A percentile compares a stretch with the other conserved stretches of the same genome.
These are phyloP conservation scores for Drosophila albomicans DNA, from an alignment of 1,140 invertebrate species.

Conservation along the genomic window DNA sequence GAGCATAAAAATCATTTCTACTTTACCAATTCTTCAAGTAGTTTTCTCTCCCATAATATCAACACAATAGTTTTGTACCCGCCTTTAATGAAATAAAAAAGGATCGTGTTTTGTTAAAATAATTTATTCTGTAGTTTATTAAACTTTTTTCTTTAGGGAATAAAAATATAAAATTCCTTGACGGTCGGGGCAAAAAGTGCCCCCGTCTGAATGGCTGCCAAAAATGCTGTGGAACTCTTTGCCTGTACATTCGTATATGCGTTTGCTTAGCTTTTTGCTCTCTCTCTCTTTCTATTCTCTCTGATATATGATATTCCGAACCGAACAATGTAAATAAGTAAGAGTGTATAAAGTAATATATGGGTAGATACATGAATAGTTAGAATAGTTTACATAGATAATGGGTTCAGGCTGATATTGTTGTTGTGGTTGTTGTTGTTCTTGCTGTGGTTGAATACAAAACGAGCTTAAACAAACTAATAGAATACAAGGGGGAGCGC, in stretches of 20 bases:
- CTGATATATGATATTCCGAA: conserved; percentile 30
- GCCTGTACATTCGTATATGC: conserved; percentile 71
- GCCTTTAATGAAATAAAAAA: background rate
- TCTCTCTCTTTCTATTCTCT: conserved; percentile 1
- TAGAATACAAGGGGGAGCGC: conserved; percentile 50
- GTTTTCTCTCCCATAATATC: no score
- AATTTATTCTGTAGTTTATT: conserved; percentile 80
- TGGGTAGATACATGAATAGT: conserved; percentile 12
- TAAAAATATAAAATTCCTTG: conserved; percentile 85
- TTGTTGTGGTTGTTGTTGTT: no score
- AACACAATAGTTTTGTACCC: no score
- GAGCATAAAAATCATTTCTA: no score
- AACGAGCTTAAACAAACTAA: conserved; percentile 50
- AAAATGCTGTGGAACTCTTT: conserved; percentile 76
- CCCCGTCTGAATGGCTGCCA: conserved; percentile 81
- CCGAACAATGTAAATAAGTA: conserved; percentile 26
- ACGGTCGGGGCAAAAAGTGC: conserved; percentile 73
- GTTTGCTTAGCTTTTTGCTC: conserved; percentile 24
- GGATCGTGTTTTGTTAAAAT: conserved; percentile 28
- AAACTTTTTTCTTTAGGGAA: conserved; percentile 85
- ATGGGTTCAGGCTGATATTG: conserved; percentile 4
- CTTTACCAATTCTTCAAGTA: no score
- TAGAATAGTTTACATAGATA: background rate
- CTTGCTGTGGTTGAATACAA: conserved; percentile 23
- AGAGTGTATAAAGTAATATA: conserved; percentile 15